These are phyloP conservation scores for Triplophysa rosa DNA, from an alignment of 2,113 vertebrate species.

Conservation along the genomic window DNA sequence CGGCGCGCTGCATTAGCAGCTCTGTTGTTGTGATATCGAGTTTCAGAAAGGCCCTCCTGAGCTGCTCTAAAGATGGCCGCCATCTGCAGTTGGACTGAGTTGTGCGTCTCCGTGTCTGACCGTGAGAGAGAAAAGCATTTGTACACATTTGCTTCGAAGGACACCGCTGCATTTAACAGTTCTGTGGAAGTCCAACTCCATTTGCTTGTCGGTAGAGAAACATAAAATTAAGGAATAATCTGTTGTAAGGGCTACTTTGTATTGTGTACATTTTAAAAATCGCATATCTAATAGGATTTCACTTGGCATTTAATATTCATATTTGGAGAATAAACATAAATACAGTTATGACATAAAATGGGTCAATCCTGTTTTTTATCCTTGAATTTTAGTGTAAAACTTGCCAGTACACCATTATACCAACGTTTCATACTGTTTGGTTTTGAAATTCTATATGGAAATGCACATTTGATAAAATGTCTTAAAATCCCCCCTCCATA, in stretches of 20 bases:
- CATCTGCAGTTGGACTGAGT: conserved; percentile 59
- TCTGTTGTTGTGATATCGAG: conserved; percentile 54
- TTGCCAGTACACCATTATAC: conserved; percentile 1
- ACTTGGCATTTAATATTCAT: conserved; percentile 13
- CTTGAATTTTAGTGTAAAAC: neutral
- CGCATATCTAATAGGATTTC: conserved; percentile 7
- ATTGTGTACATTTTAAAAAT: conserved; percentile 16
- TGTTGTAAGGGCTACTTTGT: conserved; percentile 24
- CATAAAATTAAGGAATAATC: neutral
- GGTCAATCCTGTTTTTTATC: conserved; percentile 14
- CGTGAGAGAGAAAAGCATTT: conserved; percentile 29
- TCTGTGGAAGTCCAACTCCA: neutral
- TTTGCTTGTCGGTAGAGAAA: neutral
- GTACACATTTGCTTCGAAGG: conserved; percentile 41
- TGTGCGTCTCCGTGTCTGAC: conserved; percentile 56
- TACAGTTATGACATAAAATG: conserved; percentile 1
- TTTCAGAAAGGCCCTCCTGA: conserved; percentile 60
- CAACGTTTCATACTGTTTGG: neutral
- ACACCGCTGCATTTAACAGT: conserved; percentile 21
- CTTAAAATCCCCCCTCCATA: conserved; percentile 43
- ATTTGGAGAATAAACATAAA: conserved; percentile 35
- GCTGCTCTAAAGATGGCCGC: conserved; percentile 62
- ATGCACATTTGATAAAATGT: conserved; percentile 44
- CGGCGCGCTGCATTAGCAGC: conserved; percentile 60
- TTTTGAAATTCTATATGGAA: conserved; percentile 9